phyloP scores from a whole-genome alignment of 1,140 invertebrate genomes.

The Lepidurus apus region DNA sequence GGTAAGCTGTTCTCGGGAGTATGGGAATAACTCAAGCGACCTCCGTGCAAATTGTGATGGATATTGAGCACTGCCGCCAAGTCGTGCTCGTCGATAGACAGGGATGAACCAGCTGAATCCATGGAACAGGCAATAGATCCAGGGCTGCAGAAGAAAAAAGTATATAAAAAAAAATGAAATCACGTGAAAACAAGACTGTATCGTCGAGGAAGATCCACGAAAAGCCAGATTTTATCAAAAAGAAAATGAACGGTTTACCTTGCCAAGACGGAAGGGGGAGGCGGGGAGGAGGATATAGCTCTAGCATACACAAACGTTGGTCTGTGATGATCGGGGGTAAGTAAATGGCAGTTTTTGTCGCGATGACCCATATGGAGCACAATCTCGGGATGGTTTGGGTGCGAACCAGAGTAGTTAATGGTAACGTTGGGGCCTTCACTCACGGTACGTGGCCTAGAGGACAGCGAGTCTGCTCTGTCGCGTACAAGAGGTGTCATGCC shows the following conservation, averaged over 20 bases:
- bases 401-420: constrained; percentile 33
- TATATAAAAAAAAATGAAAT: constrained; percentile 35
- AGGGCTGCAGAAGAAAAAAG: constrained; percentile 37
- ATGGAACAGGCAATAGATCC: constrained; percentile 57
- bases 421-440: constrained; percentile 50
- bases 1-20: constrained; percentile 52
- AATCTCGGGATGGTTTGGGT: constrained; percentile 40
- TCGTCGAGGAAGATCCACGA: neutral
- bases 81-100: constrained; percentile 53
- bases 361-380: constrained; percentile 35
- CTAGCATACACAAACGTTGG: constrained; percentile 55
- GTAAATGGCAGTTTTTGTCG: constrained; percentile 37
- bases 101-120: constrained; percentile 63
- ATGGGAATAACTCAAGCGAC: constrained; percentile 51
- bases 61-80: constrained; percentile 47
- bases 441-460: constrained; percentile 58
- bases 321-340: constrained; percentile 38
- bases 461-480: constrained; percentile 72
- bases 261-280: constrained; percentile 46
- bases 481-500: constrained; percentile 46
- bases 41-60: constrained; percentile 40
- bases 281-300: constrained; percentile 57
- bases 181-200: neutral
- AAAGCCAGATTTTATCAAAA: neutral
- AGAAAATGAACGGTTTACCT: constrained; percentile 12